A percentile compares a stretch with the other conserved stretches of the same genome.
phyloP scores from a whole-genome alignment of 2,113 vertebrate genomes.

The Dissostichus mawsoni region DNA sequence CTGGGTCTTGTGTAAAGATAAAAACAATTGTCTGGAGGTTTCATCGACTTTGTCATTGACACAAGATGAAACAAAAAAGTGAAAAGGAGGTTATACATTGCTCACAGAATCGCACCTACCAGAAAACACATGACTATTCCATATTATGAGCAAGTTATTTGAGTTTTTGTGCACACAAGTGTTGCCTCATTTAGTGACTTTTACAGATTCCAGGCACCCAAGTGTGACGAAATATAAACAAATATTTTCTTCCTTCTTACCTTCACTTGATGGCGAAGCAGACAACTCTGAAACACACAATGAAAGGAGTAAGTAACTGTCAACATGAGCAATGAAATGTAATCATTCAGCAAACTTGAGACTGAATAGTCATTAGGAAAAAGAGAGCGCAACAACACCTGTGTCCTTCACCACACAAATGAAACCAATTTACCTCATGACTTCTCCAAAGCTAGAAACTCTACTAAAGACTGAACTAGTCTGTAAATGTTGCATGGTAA shows the following conservation, averaged over 20 bases:
- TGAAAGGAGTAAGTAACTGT: slow-evolving; percentile 4
- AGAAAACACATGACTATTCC: neutral
- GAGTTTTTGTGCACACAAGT: neutral
- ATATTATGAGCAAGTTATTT: neutral
- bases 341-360: slow-evolving; percentile 28
- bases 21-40: slow-evolving; percentile 37
- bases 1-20: slow-evolving; percentile 3
- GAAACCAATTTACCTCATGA: neutral
- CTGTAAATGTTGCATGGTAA: neutral
- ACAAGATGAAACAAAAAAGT: slow-evolving; percentile 19
- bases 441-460: neutral
- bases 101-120: slow-evolving; percentile 3
- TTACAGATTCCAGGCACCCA: neutral
- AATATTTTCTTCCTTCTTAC: slow-evolving; percentile 42
- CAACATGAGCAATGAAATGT: slow-evolving; percentile 7
- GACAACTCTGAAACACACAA: slow-evolving; percentile 57
- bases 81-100: slow-evolving; percentile 1
- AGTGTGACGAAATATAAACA: neutral
- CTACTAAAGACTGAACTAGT: neutral
- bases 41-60: slow-evolving; percentile 34
- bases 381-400: slow-evolving; percentile 31
- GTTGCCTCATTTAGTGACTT: slow-evolving; percentile 2
- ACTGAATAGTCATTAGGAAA: slow-evolving; percentile 6
- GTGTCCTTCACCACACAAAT: slow-evolving; percentile 12
- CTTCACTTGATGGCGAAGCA: slow-evolving; percentile 50